A percentile compares a stretch with the other conserved stretches of the same genome.
These are phyloP conservation scores for Lucilia cuprina DNA, from an alignment of 1,140 invertebrate genomes.

Conservation along the genomic window DNA sequence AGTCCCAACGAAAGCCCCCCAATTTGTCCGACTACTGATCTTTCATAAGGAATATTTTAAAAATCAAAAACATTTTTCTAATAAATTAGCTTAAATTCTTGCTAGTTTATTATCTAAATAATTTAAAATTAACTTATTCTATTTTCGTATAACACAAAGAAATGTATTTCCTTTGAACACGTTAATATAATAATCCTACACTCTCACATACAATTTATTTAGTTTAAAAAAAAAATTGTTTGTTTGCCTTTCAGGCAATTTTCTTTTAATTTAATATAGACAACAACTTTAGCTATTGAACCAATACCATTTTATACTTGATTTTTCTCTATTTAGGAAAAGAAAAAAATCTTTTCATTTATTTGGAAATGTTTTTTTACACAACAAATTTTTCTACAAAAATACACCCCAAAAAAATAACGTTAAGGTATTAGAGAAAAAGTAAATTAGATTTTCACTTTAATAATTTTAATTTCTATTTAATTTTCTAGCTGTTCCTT, in stretches of 20 bases:
- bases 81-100: no score
- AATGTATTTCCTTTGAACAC: no score
- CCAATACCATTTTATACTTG: background rate
- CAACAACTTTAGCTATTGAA: background rate
- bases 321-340: background rate
- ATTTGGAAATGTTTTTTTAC: background rate
- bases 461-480: background rate
- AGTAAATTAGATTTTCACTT: conserved; percentile 15
- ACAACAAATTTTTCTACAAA: background rate
- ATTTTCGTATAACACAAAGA: no score
- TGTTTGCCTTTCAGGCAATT: background rate
- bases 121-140: no score
- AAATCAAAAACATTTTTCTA: no score
- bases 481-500: background rate
- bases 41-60: no score
- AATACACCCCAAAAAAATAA: background rate
- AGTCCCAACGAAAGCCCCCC: no score
- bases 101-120: no score
- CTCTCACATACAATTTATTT: no score
- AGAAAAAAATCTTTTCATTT: background rate
- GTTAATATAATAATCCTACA: no score
- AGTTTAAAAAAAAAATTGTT: background rate
- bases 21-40: no score
- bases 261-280: background rate
- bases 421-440: background rate